Conservation (phyloP, 2,113 vertebrate species). For the Anoplopoma fimbria region DNA sequence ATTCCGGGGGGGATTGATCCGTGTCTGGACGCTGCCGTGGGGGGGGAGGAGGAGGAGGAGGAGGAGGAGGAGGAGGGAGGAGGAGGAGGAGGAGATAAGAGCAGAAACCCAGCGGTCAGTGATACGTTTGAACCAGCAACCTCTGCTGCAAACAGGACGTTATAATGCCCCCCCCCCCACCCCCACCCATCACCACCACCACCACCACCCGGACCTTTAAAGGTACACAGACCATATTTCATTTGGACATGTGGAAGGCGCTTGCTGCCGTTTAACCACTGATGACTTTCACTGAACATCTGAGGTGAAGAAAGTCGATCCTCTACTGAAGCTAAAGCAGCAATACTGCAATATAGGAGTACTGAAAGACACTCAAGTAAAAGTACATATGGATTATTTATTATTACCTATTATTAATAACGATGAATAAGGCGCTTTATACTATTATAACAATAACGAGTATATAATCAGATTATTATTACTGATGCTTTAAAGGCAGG, state of each 20-base stretch:
- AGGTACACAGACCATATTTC: constrained; percentile 48
- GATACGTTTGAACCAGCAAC: constrained; percentile 76
- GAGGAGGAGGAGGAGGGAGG: too few species aligned
- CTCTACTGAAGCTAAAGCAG: not conserved
- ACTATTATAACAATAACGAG: too few species aligned
- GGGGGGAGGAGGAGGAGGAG: too few species aligned
- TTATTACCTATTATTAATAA: too few species aligned
- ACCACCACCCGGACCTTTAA: constrained; percentile 51
- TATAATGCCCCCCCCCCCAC: constrained; percentile 14
- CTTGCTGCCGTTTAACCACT: not conserved
- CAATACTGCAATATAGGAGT: not conserved
- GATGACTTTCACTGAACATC: constrained; percentile 10
- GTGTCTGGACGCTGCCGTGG: constrained; percentile 65
- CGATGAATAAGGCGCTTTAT: too few species aligned
- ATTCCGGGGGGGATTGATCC: constrained; percentile 80
- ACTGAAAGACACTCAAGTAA: not conserved
- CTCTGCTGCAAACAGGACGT: constrained; percentile 64
- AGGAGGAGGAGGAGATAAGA: constrained; percentile 79
- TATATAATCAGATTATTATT: not conserved
- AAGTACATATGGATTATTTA: not conserved
- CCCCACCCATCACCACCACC: too few species aligned
- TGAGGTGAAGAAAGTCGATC: not conserved
- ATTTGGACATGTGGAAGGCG: constrained; percentile 27
- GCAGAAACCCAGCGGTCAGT: constrained; percentile 67
- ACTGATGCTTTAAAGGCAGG: not conserved